Evolutionary conservation across 2,113 vertebrate species (phyloP), one percentile per base, ranked within the genome.

Genomic region (Melanocharis versteri): DNA sequence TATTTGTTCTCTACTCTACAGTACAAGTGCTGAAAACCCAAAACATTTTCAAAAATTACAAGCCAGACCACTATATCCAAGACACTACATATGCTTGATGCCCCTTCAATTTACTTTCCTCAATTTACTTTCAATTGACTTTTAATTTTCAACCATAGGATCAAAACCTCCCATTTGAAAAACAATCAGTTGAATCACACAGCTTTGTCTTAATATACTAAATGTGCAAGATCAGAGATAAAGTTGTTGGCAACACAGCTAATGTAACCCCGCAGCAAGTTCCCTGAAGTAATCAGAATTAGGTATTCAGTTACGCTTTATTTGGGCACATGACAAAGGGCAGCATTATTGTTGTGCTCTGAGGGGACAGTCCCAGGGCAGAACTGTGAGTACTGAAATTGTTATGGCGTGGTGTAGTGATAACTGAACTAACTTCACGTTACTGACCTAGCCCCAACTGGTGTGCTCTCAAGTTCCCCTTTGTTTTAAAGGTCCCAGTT

Each of bases 161-260:
- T 88, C 90, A 92, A 96, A 92, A 88, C 88, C 72, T 94, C 83
- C 72, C 60, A 92, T 93, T 90, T 84, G 88, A 95, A 90, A 91
- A 93, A 92, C 88, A 73, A 96, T 92, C 90, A 94, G 90, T 27
- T 78, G 69, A 93, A 90, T 75, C 53, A 81, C 72, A 77, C 69
- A 92, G 92, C 92, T 94, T 70, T 70, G 83, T 90, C 88, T 93
- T 84, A 93, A 81, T 83, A 93, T 6, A 83, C 78, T 48, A 90
- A 94, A 93, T 79, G 92, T 84, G 69, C 90, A 93, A 90, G 90
- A 94, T 89, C 80, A 75, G 93, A 96, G 90, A 95, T 90, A 96
- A 94, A 92, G 91, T 23, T 82, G 87, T 76, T 95, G 72, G 77
- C 87, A 89, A 33, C 5, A 10, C 48, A 94, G 87, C 48, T 94